These are phyloP conservation scores for Meloidogyne floridensis DNA, from an alignment of 1,140 invertebrate species.

Conservation along the genomic window DNA sequence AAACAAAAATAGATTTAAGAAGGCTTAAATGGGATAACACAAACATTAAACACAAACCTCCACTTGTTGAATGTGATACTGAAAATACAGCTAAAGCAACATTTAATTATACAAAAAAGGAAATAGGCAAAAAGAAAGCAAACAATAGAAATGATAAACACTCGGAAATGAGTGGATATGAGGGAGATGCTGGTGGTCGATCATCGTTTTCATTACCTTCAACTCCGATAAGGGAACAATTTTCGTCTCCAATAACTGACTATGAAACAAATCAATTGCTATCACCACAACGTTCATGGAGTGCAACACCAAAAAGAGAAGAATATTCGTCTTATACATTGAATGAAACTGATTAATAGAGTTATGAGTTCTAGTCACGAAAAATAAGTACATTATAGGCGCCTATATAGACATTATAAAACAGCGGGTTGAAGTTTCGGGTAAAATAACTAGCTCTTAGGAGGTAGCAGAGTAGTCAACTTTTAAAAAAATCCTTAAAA, in stretches of 20 bases:
- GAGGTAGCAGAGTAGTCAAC: no score
- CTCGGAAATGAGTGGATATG: not conserved
- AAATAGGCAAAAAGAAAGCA: not conserved
- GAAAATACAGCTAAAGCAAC: not conserved
- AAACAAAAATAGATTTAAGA: conserved; percentile 2
- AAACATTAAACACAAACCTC: conserved; percentile 5
- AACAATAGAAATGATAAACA: not conserved
- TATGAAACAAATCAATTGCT: not conserved
- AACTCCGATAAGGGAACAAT: not conserved
- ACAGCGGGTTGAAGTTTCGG: no score
- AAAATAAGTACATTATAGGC: no score
- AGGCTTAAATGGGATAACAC: not conserved
- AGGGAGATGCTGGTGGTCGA: not conserved
- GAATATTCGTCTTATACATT: not conserved
- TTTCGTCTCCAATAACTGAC: not conserved
- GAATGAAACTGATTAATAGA: not conserved
- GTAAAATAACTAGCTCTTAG: no score
- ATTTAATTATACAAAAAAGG: not conserved
- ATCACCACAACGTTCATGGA: not conserved
- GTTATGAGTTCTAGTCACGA: not conserved
- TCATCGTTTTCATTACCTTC: not conserved
- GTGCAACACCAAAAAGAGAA: not conserved
- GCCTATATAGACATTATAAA: no score
- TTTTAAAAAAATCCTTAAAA: no score
- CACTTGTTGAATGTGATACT: not conserved